These are phyloP conservation scores for Coreoperca whiteheadi DNA, from an alignment of 2,113 vertebrate species.

Conservation along the genomic window DNA sequence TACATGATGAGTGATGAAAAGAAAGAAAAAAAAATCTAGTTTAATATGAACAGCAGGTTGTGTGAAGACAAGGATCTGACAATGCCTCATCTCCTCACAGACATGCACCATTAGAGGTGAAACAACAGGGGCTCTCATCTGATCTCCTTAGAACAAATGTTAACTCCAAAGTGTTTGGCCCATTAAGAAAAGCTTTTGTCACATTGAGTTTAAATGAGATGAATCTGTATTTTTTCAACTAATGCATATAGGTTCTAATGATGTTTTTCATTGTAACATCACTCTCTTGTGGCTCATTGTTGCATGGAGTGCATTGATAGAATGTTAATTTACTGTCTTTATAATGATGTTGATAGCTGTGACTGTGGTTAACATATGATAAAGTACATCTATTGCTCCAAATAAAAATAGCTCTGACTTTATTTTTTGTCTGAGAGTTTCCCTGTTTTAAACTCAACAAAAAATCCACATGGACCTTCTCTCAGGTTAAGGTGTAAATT, in stretches of 20 bases:
- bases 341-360: not conserved
- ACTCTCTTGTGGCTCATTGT: conserved; percentile 18
- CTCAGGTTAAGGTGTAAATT: conserved; percentile 46
- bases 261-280: conserved; percentile 35
- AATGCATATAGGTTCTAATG: conserved; percentile 19
- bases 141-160: conserved; percentile 52
- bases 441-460: not conserved
- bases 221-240: conserved; percentile 20
- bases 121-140: conserved; percentile 48
- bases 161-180: conserved; percentile 38
- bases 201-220: conserved; percentile 30
- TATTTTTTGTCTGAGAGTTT: not conserved
- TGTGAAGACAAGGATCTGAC: conserved; percentile 24
- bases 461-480: not conserved
- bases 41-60: conserved; percentile 6
- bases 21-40: not conserved
- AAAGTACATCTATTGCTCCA: conserved; percentile 1
- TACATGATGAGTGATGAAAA: not conserved
- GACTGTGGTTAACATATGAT: not conserved
- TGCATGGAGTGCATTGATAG: not conserved
- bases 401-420: not conserved
- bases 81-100: conserved; percentile 51
- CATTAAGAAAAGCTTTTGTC: conserved; percentile 56
- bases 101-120: conserved; percentile 64
- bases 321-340: conserved; percentile 19